Conservation (phyloP, 1,140 invertebrate genomes). For the Globodera ellingtonae region DNA sequence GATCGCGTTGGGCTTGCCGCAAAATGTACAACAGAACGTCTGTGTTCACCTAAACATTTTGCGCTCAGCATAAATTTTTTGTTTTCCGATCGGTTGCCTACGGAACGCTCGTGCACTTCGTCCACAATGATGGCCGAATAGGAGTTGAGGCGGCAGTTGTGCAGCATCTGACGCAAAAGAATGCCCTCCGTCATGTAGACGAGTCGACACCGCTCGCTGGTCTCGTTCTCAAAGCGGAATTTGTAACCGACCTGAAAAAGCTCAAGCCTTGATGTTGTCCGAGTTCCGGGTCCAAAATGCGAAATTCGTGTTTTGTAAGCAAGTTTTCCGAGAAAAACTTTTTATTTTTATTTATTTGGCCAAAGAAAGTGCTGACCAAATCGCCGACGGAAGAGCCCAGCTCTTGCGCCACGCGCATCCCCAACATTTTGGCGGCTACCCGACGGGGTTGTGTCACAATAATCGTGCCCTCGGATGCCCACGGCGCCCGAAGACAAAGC, state of each 20-base stretch:
- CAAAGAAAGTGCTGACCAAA: slow-evolving; percentile 19
- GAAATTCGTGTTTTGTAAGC: background rate
- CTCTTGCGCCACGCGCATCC: slow-evolving; percentile 75
- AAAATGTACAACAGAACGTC: slow-evolving; percentile 86
- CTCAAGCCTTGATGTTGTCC: background rate
- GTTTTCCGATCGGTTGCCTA: slow-evolving; percentile 65
- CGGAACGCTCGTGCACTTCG: slow-evolving; percentile 93
- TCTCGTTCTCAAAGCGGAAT: slow-evolving; percentile 87
- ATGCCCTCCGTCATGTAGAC: slow-evolving; percentile 91
- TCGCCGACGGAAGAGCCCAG: slow-evolving; percentile 73
- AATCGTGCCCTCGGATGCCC: slow-evolving; percentile 67
- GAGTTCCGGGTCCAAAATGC: background rate
- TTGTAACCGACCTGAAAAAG: slow-evolving; percentile 77
- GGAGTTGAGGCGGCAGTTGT: slow-evolving; percentile 67
- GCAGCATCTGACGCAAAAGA: slow-evolving; percentile 83
- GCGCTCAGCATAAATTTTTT: slow-evolving; percentile 56
- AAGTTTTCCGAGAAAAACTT: background rate
- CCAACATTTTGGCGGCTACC: slow-evolving; percentile 94
- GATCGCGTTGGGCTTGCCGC: slow-evolving; percentile 69
- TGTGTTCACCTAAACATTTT: slow-evolving; percentile 70
- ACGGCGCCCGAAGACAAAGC: slow-evolving; percentile 79
- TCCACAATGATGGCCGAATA: slow-evolving; percentile 89
- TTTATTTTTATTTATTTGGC: background rate
- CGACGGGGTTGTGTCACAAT: slow-evolving; percentile 91
- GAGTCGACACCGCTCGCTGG: slow-evolving; percentile 77